Evolutionary conservation across 1,140 invertebrate genomes (phyloP).

Genomic region (Drosophila lacteicornis): DNA sequence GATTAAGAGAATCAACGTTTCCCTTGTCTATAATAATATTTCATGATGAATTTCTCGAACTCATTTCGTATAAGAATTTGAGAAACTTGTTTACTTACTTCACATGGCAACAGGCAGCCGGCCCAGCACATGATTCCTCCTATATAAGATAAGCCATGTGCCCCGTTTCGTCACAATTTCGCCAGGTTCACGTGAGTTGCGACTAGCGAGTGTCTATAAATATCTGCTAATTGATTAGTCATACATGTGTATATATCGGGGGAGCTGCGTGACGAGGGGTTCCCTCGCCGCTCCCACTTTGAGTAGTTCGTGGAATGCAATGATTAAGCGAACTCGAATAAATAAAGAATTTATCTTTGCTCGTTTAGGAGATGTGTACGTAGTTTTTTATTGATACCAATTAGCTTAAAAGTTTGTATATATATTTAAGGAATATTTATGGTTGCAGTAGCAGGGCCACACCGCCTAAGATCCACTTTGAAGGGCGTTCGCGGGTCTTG

Average conservation of each 20-base stretch:
- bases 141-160: conserved; percentile 17
- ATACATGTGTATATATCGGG: conserved; percentile 17
- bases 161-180: conserved; percentile 25
- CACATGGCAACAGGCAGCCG: conserved; percentile 10
- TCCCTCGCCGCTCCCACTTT: background rate
- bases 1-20: too few relatives aligned
- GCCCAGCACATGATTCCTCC: conserved; percentile 6
- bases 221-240: conserved; percentile 52
- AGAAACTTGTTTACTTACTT: conserved; percentile 13
- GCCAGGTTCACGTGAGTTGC: conserved; percentile 38
- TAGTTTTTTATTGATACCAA: background rate
- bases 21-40: background rate
- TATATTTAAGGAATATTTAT: conserved; percentile 74
- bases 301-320: conserved; percentile 9
- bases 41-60: background rate
- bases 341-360: background rate
- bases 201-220: conserved; percentile 30
- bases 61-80: conserved; percentile 15
- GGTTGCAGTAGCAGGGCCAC: conserved; percentile 94
- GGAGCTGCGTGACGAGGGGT: conserved; percentile 6
- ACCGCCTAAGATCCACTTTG: conserved; percentile 96
- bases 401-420: background rate
- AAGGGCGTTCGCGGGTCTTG: conserved; percentile 94
- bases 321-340: conserved; percentile 3
- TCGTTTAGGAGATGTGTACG: background rate